These are phyloP conservation scores for Picathartes gymnocephalus DNA, from an alignment of 2,113 vertebrate species.

Conservation along the genomic window DNA sequence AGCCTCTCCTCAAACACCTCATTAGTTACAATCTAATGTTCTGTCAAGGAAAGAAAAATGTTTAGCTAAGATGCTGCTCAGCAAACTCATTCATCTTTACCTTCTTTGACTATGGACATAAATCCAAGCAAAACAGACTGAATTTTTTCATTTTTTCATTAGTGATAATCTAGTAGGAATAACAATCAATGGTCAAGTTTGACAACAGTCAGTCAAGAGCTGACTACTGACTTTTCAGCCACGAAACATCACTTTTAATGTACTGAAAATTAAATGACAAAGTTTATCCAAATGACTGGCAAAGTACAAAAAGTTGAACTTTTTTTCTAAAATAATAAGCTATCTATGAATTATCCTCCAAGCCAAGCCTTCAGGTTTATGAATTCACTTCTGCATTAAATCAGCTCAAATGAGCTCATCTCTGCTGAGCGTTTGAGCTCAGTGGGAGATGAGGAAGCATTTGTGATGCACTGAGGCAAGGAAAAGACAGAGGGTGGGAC, in stretches of 20 bases:
- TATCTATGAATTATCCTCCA: not conserved
- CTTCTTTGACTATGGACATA: not conserved
- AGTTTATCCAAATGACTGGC: not conserved
- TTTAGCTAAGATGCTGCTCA: not conserved
- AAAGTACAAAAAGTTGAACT: not conserved
- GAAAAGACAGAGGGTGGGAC: not conserved
- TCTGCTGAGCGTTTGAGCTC: not conserved
- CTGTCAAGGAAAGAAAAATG: not conserved
- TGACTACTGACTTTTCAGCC: not conserved
- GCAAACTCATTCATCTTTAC: not conserved
- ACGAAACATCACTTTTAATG: not conserved
- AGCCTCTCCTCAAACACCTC: not conserved
- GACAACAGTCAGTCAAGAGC: not conserved
- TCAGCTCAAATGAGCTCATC: not conserved
- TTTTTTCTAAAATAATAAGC: not conserved
- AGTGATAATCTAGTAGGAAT: not conserved
- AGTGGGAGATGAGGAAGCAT: not conserved
- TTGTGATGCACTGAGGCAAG: not conserved
- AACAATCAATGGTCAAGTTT: not conserved
- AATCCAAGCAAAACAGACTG: not conserved
- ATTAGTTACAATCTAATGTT: not conserved
- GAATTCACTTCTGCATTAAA: not conserved
- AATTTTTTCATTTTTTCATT: not conserved
- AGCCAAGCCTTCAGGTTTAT: not conserved
- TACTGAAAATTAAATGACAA: not conserved